Percentiles rank a stretch among this genome's conserved stretches.
These are phyloP conservation scores for Netta rufina DNA, from an alignment of 2,797 vertebrate species.

Conservation along the genomic window DNA sequence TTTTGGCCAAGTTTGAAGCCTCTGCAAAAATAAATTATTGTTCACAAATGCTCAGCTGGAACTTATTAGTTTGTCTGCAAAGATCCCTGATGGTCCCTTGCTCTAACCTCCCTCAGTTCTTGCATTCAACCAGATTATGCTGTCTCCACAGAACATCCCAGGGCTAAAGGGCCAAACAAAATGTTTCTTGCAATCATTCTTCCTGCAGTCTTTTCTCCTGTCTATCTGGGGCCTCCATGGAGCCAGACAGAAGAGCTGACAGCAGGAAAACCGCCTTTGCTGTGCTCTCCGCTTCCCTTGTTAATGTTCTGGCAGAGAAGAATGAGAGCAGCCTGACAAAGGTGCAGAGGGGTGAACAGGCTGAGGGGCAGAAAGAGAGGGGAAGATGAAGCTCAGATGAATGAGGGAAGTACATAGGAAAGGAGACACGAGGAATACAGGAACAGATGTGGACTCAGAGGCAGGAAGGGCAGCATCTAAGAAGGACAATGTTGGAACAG, in stretches of 20 bases:
- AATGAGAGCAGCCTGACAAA: constrained; percentile 44
- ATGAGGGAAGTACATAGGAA: neutral
- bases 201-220: constrained; percentile 28
- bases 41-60: constrained; percentile 43
- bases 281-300: constrained; percentile 13
- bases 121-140: constrained; percentile 25
- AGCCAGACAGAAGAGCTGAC: constrained; percentile 57
- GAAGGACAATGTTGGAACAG: neutral
- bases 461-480: neutral
- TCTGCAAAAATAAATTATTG: constrained; percentile 12
- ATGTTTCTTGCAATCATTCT: constrained; percentile 60
- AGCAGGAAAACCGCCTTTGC: neutral
- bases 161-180: constrained; percentile 53
- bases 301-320: constrained; percentile 58
- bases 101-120: constrained; percentile 48
- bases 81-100: constrained; percentile 34
- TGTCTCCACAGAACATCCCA: constrained; percentile 54
- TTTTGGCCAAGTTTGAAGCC: neutral
- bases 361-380: neutral
- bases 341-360: neutral
- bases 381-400: neutral
- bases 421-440: neutral
- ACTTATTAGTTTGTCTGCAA: constrained; percentile 41
- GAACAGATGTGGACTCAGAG: neutral
- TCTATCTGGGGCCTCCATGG: constrained; percentile 31